phyloP scores from a whole-genome alignment of 35 echinoderm and acorn worm genomes.

The Ophioderma brevispina region DNA sequence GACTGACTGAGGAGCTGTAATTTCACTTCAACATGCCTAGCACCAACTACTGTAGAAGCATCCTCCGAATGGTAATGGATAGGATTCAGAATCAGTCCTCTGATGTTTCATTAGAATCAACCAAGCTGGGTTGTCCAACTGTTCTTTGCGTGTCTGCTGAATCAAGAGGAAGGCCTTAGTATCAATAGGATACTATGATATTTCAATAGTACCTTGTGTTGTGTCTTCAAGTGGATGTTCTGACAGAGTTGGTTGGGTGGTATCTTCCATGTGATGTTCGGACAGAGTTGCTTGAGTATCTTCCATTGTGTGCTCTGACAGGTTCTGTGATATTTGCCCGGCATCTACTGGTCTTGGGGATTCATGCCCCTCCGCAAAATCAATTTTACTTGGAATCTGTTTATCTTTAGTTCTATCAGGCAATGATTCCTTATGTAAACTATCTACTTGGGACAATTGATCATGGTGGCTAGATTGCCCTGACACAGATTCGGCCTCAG shows the following conservation, averaged over 20 bases:
- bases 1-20: neutral
- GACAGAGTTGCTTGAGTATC: neutral
- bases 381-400: slow-evolving; percentile 7
- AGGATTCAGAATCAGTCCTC: neutral
- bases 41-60: neutral
- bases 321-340: neutral
- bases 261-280: neutral
- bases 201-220: neutral
- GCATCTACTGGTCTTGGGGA: neutral
- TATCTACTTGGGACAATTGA: neutral
- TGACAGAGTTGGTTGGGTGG: neutral
- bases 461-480: neutral
- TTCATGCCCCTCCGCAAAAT: neutral
- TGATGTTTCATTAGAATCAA: neutral
- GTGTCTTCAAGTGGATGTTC: neutral
- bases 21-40: slow-evolving; percentile 5
- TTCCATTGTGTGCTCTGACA: neutral
- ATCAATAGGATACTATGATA: neutral
- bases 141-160: neutral
- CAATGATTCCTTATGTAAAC: neutral
- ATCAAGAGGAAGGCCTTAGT: neutral
- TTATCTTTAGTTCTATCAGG: slow-evolving; percentile 7
- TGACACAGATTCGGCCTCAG: neutral
- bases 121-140: neutral
- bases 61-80: neutral